These are phyloP conservation scores for Parnassius orleans DNA, from an alignment of 2,888 invertebrate genomes.

Conservation along the genomic window DNA sequence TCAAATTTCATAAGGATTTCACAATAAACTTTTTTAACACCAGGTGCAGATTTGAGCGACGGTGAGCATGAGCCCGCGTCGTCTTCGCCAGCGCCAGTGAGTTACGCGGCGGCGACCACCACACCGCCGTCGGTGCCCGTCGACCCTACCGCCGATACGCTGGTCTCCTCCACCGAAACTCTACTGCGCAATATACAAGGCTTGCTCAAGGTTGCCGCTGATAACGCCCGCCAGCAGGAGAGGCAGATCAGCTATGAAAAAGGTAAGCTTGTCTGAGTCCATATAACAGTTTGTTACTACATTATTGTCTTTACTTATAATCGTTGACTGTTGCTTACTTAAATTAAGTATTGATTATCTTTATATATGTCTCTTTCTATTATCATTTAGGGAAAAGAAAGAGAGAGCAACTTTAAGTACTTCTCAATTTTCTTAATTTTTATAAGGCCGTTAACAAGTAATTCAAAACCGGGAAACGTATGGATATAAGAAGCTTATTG, in stretches of 20 bases:
- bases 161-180: conserved; percentile 94
- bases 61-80: conserved; percentile 85
- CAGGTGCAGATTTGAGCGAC: conserved; percentile 87
- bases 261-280: conserved; percentile 82
- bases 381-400: too few relatives aligned
- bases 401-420: too few relatives aligned
- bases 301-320: too few relatives aligned
- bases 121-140: conserved; percentile 69
- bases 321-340: too few relatives aligned
- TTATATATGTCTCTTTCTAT: too few relatives aligned
- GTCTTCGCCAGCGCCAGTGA: conserved; percentile 85
- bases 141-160: conserved; percentile 74
- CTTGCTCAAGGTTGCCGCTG: conserved; percentile 97
- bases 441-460: too few relatives aligned
- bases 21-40: conserved; percentile 5
- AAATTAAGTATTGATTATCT: too few relatives aligned
- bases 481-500: too few relatives aligned
- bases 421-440: too few relatives aligned
- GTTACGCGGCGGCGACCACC: conserved; percentile 88
- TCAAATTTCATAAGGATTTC: too few relatives aligned
- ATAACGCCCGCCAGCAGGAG: conserved; percentile 97
- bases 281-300: neutral
- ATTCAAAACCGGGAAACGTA: too few relatives aligned
- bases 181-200: conserved; percentile 97
- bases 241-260: conserved; percentile 97